phyloP scores from a whole-genome alignment of 2,888 invertebrate genomes.

The Periphyllus acericola region DNA sequence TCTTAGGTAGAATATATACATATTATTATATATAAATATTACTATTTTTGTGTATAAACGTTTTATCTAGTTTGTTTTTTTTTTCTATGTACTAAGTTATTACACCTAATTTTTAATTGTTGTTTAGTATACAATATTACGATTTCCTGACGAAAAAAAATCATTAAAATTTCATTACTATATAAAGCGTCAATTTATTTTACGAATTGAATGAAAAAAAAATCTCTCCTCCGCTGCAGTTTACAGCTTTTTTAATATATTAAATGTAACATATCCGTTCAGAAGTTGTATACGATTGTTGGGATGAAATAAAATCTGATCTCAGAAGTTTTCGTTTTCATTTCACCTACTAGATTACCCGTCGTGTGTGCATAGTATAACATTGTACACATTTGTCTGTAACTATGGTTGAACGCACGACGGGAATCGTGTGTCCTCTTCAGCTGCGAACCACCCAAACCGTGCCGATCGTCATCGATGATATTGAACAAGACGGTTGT shows the following conservation, averaged over 20 bases:
- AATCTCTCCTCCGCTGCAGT: slow-evolving; percentile 4
- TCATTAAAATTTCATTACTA: slow-evolving; percentile 28
- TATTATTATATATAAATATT: slow-evolving; percentile 11
- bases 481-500: too few species aligned
- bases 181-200: slow-evolving; percentile 33
- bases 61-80: slow-evolving; percentile 44
- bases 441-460: too few species aligned
- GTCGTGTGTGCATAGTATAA: background rate
- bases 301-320: slow-evolving; percentile 59
- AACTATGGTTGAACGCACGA: background rate
- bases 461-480: background rate
- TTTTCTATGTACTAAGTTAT: slow-evolving; percentile 54
- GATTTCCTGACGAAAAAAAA: slow-evolving; percentile 3
- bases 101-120: slow-evolving; percentile 43
- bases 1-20: slow-evolving; percentile 37
- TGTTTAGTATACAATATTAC: slow-evolving; percentile 49
- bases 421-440: background rate
- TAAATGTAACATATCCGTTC: slow-evolving; percentile 58
- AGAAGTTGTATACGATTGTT: slow-evolving; percentile 60
- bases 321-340: slow-evolving; percentile 52
- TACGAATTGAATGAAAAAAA: background rate
- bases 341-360: background rate
- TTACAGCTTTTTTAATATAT: slow-evolving; percentile 37
- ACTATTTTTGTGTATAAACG: slow-evolving; percentile 39
- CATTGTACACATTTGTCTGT: background rate